Conservation (phyloP, 2,888 invertebrate genomes). For the Hydroisotoma schaefferi region DNA sequence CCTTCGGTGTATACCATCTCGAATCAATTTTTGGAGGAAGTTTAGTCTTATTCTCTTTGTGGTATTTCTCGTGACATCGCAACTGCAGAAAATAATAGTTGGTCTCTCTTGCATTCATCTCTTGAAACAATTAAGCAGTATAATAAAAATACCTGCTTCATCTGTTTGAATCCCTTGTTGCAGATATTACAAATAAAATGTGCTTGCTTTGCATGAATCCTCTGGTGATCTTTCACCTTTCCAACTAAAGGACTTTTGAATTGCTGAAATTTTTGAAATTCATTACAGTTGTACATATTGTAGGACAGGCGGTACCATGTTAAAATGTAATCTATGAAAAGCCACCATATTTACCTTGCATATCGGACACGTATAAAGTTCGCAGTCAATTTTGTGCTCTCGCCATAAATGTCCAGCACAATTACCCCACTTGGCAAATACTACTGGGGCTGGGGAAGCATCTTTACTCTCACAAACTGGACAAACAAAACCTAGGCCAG, state of each 20-base stretch:
- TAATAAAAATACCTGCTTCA: slow-evolving; percentile 39
- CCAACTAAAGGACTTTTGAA: slow-evolving; percentile 41
- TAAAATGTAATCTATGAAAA: neutral
- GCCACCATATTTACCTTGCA: slow-evolving; percentile 60
- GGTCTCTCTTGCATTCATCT: too few species aligned
- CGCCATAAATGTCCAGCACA: slow-evolving; percentile 69
- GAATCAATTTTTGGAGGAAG: slow-evolving; percentile 42
- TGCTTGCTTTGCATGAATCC: slow-evolving; percentile 31
- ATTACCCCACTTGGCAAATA: slow-evolving; percentile 62
- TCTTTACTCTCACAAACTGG: slow-evolving; percentile 31
- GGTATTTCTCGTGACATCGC: slow-evolving; percentile 46
- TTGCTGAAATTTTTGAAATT: too few species aligned
- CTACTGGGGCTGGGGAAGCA: slow-evolving; percentile 45
- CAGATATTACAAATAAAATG: slow-evolving; percentile 42
- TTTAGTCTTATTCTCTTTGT: slow-evolving; percentile 43
- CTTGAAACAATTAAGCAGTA: too few species aligned
- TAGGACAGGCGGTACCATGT: neutral
- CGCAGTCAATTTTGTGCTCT: slow-evolving; percentile 68
- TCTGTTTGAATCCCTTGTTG: slow-evolving; percentile 44
- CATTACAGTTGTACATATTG: too few species aligned
- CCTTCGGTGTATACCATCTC: slow-evolving; percentile 61
- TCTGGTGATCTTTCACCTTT: slow-evolving; percentile 45
- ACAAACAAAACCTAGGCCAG: slow-evolving; percentile 23
- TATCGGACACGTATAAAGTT: slow-evolving; percentile 69
- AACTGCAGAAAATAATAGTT: slow-evolving; percentile 23